Conservation (phyloP, 2,888 invertebrate genomes). For the Ceramica pisi region DNA sequence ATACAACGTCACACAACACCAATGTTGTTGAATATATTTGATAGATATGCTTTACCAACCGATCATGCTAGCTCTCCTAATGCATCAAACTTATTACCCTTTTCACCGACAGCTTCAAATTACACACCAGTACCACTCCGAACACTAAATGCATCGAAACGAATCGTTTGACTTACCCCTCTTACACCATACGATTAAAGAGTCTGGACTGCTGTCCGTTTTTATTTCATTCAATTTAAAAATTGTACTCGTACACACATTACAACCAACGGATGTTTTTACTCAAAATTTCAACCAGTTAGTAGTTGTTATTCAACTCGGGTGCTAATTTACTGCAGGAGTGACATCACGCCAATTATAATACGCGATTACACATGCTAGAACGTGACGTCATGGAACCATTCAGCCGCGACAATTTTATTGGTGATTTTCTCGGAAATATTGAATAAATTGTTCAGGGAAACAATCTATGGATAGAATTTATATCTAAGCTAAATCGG, state of each 20-base stretch:
- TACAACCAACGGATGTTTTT: conserved; percentile 31
- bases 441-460: conserved; percentile 33
- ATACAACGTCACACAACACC: too few species aligned
- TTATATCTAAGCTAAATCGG: conserved; percentile 7
- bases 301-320: conserved; percentile 63
- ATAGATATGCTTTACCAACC: too few species aligned
- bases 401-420: conserved; percentile 39
- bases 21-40: too few species aligned
- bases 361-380: conserved; percentile 54
- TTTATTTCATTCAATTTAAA: conserved; percentile 43
- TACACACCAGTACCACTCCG: not conserved
- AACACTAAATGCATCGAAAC: conserved; percentile 1
- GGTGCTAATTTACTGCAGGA: conserved; percentile 64
- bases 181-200: conserved; percentile 7
- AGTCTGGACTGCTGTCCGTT: conserved; percentile 11
- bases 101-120: not conserved
- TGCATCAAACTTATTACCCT: too few species aligned
- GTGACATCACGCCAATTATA: conserved; percentile 74
- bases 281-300: conserved; percentile 42
- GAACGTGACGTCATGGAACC: conserved; percentile 46
- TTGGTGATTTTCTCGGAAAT: conserved; percentile 43
- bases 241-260: conserved; percentile 4
- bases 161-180: conserved; percentile 22
- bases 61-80: not conserved
- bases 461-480: conserved; percentile 15